Evolutionary conservation across 64 coral and sea anemone genomes (phyloP), one percentile per base, ranked within the genome.

Genomic region (Exaiptasia diaphana): DNA sequence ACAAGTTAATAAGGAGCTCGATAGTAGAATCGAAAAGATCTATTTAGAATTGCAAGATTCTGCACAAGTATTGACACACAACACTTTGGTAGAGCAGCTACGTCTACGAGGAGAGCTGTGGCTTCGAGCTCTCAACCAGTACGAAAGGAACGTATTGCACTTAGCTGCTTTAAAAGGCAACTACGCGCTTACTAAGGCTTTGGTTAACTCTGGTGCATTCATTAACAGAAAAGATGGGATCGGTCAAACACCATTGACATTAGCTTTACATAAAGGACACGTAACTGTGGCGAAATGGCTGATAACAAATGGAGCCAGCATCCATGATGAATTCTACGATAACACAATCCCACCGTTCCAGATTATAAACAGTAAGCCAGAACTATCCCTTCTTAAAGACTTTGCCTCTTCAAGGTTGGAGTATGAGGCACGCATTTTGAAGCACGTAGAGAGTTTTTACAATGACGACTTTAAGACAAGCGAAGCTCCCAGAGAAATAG

Each of bases 61-160:
- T 22, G 44, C 54, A 21, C 73, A 65, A 3, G 18, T 85, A 0
- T 79, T 28, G 5, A 73, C 45, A 27, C 53, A 3, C 5, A 45
- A 72, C 28, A 0, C 1, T 9, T 57, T 12, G 13, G 24, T 85
- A 4, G 42, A 50, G 10, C 64, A 68, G 7, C 31, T 85, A 15
- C 56, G 7, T 2, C 26, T 42, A 3, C 23, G 33, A 33, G 36
- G 3, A 1, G 3, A 10, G 13, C 23, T 26, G 13, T 85, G 81
- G 81, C 24, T 73, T 52, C 68, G 67, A 5, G 81, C 81, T 38
- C 63, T 31, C 1, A 53, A 85, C 26, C 65, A 85, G 52, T 85
- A 73, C 33, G 20, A 38, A 25, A 53, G 81, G 29, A 38, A 23
- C 7, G 65, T 85, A 44, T 14, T 73, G 10, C 46, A 84, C 36